Evolutionary conservation across 2,888 invertebrate genomes (phyloP).

Genomic region (Mactromeris polynyma): DNA sequence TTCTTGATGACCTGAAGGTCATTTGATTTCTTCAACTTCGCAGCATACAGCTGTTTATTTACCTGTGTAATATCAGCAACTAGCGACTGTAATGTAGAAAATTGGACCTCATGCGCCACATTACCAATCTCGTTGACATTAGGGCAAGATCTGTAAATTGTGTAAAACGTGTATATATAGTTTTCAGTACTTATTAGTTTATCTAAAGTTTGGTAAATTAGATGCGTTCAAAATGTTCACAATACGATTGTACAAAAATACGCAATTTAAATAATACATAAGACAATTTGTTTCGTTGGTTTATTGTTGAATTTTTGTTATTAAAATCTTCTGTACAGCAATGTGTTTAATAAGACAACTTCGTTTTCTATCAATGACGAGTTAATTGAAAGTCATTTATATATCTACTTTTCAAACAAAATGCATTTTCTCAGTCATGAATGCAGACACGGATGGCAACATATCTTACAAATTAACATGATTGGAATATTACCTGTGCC

Average conservation of each 20-base stretch:
- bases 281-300: background rate
- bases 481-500: background rate
- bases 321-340: too few species aligned
- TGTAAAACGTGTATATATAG: too few species aligned
- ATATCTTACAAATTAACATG: background rate
- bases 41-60: background rate
- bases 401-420: too few species aligned
- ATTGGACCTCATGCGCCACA: background rate
- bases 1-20: background rate
- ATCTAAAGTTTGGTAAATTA: background rate
- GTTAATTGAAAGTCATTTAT: too few species aligned
- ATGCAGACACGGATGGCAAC: background rate
- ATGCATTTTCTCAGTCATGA: too few species aligned
- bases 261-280: background rate
- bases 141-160: slow-evolving; percentile 2
- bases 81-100: background rate
- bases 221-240: background rate
- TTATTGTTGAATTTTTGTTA: too few species aligned
- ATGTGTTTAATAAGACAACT: too few species aligned
- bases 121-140: background rate
- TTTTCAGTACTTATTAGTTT: too few species aligned
- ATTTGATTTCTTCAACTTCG: background rate
- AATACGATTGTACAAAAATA: background rate
- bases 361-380: too few species aligned
- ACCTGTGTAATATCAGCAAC: background rate